These are phyloP conservation scores for Stenoptilia bipunctidactyla DNA, from an alignment of 2,888 invertebrate species.

Conservation along the genomic window DNA sequence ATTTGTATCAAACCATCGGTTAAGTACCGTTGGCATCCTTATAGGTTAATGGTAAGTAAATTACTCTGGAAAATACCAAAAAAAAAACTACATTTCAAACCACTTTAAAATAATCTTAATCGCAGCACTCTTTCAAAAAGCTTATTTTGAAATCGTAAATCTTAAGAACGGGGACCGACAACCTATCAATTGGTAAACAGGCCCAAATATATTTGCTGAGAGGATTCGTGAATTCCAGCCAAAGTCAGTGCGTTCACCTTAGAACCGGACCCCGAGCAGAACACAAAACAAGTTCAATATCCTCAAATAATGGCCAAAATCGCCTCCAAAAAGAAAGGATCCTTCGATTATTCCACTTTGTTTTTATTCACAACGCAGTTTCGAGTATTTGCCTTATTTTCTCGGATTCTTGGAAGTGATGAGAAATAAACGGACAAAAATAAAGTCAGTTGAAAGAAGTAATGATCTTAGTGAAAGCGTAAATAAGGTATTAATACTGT, in stretches of 20 bases:
- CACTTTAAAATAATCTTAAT: not conserved
- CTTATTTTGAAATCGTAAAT: constrained; percentile 36
- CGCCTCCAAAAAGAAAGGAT: constrained; percentile 16
- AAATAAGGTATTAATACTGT: constrained; percentile 48
- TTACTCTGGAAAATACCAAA: constrained; percentile 16
- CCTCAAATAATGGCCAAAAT: constrained; percentile 45
- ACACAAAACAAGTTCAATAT: constrained; percentile 54
- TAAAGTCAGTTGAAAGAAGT: not conserved
- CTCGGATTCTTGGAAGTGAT: not conserved
- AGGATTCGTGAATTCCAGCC: constrained; percentile 54
- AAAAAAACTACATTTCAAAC: constrained; percentile 3
- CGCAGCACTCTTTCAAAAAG: constrained; percentile 1
- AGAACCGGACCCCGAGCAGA: constrained; percentile 54
- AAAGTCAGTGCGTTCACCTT: constrained; percentile 57
- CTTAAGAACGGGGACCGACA: constrained; percentile 42
- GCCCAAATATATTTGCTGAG: constrained; percentile 39
- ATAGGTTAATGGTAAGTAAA: constrained; percentile 33
- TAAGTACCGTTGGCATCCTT: constrained; percentile 19
- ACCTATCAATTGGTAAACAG: constrained; percentile 50
- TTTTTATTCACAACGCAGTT: not conserved
- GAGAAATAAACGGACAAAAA: not conserved
- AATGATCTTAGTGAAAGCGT: constrained; percentile 45
- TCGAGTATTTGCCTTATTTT: not conserved
- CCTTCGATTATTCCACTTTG: not conserved
- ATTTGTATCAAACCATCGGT: too few species aligned